These are phyloP conservation scores for Drosophila tsacasi DNA, from an alignment of 1,140 invertebrate species.

Conservation along the genomic window DNA sequence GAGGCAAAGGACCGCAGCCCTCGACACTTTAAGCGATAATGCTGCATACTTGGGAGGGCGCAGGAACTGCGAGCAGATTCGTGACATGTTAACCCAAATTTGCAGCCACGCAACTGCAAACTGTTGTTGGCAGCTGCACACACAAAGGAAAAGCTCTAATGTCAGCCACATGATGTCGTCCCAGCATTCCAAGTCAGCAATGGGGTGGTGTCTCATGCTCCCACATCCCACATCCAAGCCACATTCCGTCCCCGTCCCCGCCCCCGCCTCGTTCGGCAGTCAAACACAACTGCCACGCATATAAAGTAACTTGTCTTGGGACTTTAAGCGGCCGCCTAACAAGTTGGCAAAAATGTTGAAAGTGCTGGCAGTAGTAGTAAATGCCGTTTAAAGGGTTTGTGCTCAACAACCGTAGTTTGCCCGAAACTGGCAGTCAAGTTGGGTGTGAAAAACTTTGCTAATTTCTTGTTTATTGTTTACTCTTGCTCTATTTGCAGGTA, in stretches of 20 bases:
- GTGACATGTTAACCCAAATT: conserved; percentile 84
- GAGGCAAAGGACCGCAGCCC: conserved; percentile 45
- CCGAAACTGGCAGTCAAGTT: conserved; percentile 51
- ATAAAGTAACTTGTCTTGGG: conserved; percentile 43
- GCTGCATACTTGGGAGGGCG: conserved; percentile 65
- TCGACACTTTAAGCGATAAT: conserved; percentile 78
- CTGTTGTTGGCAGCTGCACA: conserved; percentile 77
- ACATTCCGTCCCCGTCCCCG: background rate
- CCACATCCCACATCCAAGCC: background rate
- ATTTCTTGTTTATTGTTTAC: conserved; percentile 36
- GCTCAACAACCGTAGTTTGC: conserved; percentile 50
- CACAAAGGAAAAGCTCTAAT: conserved; percentile 75
- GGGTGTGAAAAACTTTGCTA: conserved; percentile 38
- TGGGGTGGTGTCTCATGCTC: background rate
- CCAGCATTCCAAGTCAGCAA: conserved; percentile 24
- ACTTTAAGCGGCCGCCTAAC: conserved; percentile 34
- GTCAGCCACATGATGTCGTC: conserved; percentile 74
- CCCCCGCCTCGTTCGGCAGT: conserved; percentile 15
- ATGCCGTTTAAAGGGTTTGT: conserved; percentile 58
- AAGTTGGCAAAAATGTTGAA: conserved; percentile 52
- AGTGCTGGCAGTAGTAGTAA: conserved; percentile 28
- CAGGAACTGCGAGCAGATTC: conserved; percentile 54
- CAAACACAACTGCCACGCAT: conserved; percentile 49
- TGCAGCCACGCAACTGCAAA: conserved; percentile 68
- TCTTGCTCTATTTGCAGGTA: conserved; percentile 22